Base-by-base conservation (phyloP, 1,140 invertebrate genomes). In the Colletes latitarsis region DNA sequence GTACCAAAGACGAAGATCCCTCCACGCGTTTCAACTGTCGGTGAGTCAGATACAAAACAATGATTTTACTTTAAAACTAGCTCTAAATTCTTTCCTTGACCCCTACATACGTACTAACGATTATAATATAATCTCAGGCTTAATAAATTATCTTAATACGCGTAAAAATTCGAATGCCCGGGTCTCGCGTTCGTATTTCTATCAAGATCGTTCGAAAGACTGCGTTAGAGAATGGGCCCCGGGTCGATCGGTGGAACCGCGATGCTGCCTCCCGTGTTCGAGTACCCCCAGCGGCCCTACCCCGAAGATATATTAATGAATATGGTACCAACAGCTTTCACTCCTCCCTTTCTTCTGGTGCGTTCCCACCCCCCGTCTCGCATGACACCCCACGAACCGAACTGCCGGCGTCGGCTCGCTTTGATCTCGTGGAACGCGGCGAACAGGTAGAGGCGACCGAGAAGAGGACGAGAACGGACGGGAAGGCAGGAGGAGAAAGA, bases 371-470 rank as follows among this genome's bases (percentile, higher is more conserved):
- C 84, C 75, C 71, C 83, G 81, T 89, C 84, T 88, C 86, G 88
- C 89, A 88, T 90, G 90, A 91, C 90, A 91, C 90, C 90, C 90
- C 89, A 91, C 85, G 87, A 86, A 89, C 85, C 84, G 85, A 72
- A 84, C 85, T 88, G 87, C 84, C 82, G 83, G 86, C 57, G 90
- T 89, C 90, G 90, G 90, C 88, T 62, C 67, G 83, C 87, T 91
- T 91, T 91, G 89, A 91, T 91, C 90, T 90, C 84, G 67, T 72
- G 57, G 83, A 81, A 89, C 88, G 86, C 84, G 70, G 81, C 81
- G 83, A 89, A 90, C 90, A 91, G 90, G 89, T 91, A 88, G 88
- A 88, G 80, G 77, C 83, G 81, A 77, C 73, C 74, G 74, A 79
- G 79, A 82, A 30, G 64, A 82, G 74, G 69, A 81, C 21, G 14